Conservation (phyloP, 1,140 invertebrate genomes). For the Cepaea nemoralis region DNA sequence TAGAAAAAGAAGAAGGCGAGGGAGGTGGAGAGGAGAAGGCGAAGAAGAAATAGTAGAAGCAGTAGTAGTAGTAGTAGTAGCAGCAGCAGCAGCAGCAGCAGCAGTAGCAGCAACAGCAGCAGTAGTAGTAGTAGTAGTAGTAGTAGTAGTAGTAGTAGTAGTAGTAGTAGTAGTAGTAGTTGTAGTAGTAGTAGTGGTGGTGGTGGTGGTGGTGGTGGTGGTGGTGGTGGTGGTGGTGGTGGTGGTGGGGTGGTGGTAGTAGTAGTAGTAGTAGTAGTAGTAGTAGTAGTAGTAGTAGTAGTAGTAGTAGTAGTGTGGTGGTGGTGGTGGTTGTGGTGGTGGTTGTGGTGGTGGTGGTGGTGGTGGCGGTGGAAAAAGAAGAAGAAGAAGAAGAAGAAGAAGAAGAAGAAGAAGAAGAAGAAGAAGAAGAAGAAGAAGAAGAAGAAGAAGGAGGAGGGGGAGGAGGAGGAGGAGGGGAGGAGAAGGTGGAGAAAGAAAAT, state of each 20-base stretch:
- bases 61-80: constrained; percentile 6
- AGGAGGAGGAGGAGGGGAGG: neutral
- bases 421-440: neutral
- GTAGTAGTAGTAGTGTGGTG: neutral
- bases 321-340: constrained; percentile 5
- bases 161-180: constrained; percentile 10
- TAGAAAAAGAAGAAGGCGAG: no score
- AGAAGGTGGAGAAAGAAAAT: no score
- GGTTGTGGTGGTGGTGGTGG: neutral
- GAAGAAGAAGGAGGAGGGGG: neutral
- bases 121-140: constrained; percentile 10
- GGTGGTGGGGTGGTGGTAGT: neutral
- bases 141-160: constrained; percentile 10
- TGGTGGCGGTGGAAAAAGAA: neutral
- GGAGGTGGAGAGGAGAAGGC: neutral
- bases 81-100: constrained; percentile 4
- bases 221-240: neutral
- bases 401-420: neutral
- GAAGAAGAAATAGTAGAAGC: neutral
- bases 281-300: constrained; percentile 10
- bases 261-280: constrained; percentile 10
- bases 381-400: neutral
- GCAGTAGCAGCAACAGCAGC: neutral
- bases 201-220: constrained; percentile 1
- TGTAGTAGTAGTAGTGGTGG: constrained; percentile 9